These are phyloP conservation scores for Pantelozetes paolii DNA, from an alignment of 2,888 invertebrate species.

Conservation along the genomic window DNA sequence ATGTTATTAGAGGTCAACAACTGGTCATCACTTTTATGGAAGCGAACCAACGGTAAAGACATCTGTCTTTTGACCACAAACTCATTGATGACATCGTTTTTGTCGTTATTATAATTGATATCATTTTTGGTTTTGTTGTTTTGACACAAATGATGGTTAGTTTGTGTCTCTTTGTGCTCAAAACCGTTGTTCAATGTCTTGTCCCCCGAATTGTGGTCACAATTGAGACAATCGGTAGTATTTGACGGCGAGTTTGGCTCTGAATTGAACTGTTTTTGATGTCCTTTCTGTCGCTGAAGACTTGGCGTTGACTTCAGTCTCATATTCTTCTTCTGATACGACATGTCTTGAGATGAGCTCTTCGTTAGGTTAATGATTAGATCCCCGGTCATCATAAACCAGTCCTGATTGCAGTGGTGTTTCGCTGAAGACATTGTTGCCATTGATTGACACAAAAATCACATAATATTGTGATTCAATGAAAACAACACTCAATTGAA, in stretches of 20 bases:
- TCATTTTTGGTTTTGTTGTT: not conserved
- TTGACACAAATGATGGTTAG: not conserved
- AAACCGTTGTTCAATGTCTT: not conserved
- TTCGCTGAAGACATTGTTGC: not conserved
- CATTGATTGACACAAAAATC: not conserved
- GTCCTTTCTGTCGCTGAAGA: not conserved
- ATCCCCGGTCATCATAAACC: slow-evolving; percentile 95
- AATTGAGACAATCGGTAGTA: not conserved
- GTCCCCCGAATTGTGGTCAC: not conserved
- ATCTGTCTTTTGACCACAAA: slow-evolving; percentile 3
- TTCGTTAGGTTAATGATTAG: slow-evolving; percentile 81
- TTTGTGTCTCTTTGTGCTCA: slow-evolving; percentile 21
- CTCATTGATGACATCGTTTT: slow-evolving; percentile 2
- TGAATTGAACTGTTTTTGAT: slow-evolving; percentile 11
- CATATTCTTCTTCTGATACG: slow-evolving; percentile 63
- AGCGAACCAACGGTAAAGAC: slow-evolving; percentile 31
- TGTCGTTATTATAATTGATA: not conserved
- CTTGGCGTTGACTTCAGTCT: slow-evolving; percentile 40
- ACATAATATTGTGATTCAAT: not conserved
- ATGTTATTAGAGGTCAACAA: not conserved
- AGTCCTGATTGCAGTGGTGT: slow-evolving; percentile 23
- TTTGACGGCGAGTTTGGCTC: not conserved
- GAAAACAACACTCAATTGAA: not conserved
- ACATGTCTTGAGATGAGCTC: slow-evolving; percentile 43
- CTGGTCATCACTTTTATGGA: slow-evolving; percentile 18